Evolutionary conservation across 2,888 invertebrate genomes (phyloP), one percentile per base, ranked within the genome.

Genomic region (Cataglyphis cursor): DNA sequence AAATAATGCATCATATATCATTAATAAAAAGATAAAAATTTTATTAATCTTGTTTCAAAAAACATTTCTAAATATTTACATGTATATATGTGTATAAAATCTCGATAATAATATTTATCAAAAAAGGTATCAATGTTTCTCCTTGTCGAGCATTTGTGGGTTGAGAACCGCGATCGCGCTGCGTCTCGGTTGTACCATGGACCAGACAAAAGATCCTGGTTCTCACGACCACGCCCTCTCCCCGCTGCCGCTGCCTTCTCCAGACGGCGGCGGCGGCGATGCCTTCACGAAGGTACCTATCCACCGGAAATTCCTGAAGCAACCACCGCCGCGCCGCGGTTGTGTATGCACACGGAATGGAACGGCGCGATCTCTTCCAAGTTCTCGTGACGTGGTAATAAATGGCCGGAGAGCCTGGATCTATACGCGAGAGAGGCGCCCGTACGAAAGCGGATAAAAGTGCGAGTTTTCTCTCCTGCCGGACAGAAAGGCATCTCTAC

Each of bases 211-310:
- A 92, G 93, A 93, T 93, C 92, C 92, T 92, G 93, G 92, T 93
- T 93, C 92, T 92, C 93, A 93, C 93, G 93, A 93, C 93, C 93
- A 93, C 93, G 91, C 93, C 93, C 91, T 92, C 90, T 89, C 92
- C 93, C 89, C 91, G 88, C 90, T 88, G 85, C 89, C 90, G 85
- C 84, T 82, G 75, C 88, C 81, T 82, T 83, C 87, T 82, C 83
- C 88, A 85, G 91, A 89, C 89, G 89, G 84, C 89, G 89, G 84
- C 89, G 89, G 84, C 89, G 89, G 90, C 90, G 83, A 89, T 88
- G 92, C 90, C 90, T 90, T 90, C 91, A 86, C 92, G 90, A 91
- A 90, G 89, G 90, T 88, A 86, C 91, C 91, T 91, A 91, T 92
- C 92, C 90, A 92, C 92, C 92, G 92, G 92, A 92, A 92, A 92